Base-by-base conservation (phyloP, 1,140 invertebrate species). In the Scaptomyza montana region DNA sequence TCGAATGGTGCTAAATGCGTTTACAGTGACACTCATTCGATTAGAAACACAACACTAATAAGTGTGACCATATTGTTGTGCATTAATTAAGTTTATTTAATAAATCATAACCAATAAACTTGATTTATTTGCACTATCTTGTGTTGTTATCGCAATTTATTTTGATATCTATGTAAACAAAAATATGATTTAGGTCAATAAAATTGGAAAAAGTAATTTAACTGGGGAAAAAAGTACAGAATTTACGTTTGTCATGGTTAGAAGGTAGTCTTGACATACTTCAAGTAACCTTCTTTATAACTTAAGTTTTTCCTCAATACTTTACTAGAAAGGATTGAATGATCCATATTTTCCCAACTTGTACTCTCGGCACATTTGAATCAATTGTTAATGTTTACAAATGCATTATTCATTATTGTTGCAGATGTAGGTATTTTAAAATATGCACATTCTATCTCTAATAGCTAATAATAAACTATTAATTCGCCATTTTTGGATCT, bases 11-110 rank as follows among this genome's bases (percentile, higher is more conserved):
- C 28, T 64, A 16, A 25, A 25, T 43, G 50, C 21, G 21, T 9
- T 49, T 36, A 73, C 70, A 73, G 9, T 47, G 50, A 50, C 25
- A 33, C 16, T 5, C 70, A 33, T 30, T 7, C 33, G 13, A 67
- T 47, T 73, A 68, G 70, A 67, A 68, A 36, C 56, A 45, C 13
- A 9, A 8, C 33, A n/a, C n/a, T 5, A 5, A 43, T n/a, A 54
- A 21, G 45, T 41, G 43, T 19, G 33, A 49, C 10, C 39, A 55
- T 8, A 49, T 36, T 45, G n/a, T 39, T 36, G 13, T 21, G 33
- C 33, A 6, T 10, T 45, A 28, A 45, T n/a, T 13, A 8, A 19
- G 9, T 55, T 39, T 21, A 41, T 3, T 13, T 25, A 9, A 12
- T 57, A 19, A 25, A 3, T 28, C 54, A 57, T 28, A n/a, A 43